Evolutionary conservation across 2,113 vertebrate species (phyloP).

Genomic region (Paracanthobrama guichenoti): DNA sequence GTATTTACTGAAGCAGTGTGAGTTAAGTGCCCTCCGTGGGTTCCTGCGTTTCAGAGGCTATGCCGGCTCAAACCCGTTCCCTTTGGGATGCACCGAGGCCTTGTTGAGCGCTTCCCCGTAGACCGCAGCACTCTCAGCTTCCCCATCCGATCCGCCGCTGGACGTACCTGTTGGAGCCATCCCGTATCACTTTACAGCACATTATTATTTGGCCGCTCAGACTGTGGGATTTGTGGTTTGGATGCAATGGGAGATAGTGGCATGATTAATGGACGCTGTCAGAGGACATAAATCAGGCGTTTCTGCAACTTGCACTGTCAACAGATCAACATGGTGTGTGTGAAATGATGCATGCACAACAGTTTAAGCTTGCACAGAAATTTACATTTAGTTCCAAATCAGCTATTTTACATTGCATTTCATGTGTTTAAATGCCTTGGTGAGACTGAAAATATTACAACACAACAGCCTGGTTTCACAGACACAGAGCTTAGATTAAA

Average conservation of each 20-base stretch:
- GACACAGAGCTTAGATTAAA: too few species aligned
- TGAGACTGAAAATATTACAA: neutral
- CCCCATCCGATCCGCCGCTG: neutral
- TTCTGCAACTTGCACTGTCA: conserved; percentile 19
- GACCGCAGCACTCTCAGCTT: conserved; percentile 25
- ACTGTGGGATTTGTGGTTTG: conserved; percentile 46
- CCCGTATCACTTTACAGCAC: conserved; percentile 15
- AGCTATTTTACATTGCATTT: neutral
- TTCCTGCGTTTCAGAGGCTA: neutral
- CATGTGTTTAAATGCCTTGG: neutral
- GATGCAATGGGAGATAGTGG: conserved; percentile 36
- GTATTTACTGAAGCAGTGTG: neutral
- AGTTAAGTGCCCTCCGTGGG: neutral
- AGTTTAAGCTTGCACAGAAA: neutral
- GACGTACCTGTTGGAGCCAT: conserved; percentile 32
- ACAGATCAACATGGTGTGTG: neutral
- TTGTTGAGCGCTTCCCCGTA: neutral
- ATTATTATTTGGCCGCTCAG: conserved; percentile 7
- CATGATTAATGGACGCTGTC: conserved; percentile 51
- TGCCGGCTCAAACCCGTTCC: neutral
- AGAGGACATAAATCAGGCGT: conserved; percentile 35
- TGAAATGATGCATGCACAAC: conserved; percentile 13
- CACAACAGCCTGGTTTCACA: too few species aligned
- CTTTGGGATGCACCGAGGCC: neutral
- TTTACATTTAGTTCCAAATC: neutral